Base-by-base conservation (phyloP, 2,888 invertebrate species). In the Odontocerum albicorne region DNA sequence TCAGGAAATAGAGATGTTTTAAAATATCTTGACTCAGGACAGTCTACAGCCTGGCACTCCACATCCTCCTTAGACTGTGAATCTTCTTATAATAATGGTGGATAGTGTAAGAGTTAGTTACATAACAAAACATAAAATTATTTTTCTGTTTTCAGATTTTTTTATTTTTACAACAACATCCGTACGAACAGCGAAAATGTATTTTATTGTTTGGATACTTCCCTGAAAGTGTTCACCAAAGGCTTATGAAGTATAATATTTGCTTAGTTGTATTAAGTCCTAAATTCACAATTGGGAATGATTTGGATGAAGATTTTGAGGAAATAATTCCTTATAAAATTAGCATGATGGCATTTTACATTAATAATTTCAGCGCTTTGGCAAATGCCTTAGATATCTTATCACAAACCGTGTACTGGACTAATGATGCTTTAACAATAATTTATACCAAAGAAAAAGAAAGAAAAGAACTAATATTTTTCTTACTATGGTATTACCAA, bases 401-500 rank as follows among this genome's bases (percentile, higher is more conserved):
- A 7, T 10, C 47, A 6, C 51, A 49, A 20, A 46, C 54, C 6
- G 55, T 55, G 2, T 55, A 35, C 38, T 51, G 46, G 43, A 31
- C 54, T 4, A 31, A 19, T 12, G 54, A 51, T 27, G 54, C 55
- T 6, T 57, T 51, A 39, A 35, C 50, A 7, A 39, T 57, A 3
- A 16, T 57, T 4, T 33, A 47, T 21, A 15, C 31, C 2, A 12
- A 40, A 6, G 31, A 47, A 39, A 32, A 21, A 8, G 32, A 16
- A 2, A 17, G 32, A 6, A 12, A 31, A 4, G 12, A 35, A 10
- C 39, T 40, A 15, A 44, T 59, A 15, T 61, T 61, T 21, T 59
- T 39, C 21, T 17, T 53, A 22, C 50, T 55, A 12, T 59, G 58
- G 55, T 61, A 58, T 58, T 59, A 59, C 36, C 46, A 39, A 13